phyloP scores from a whole-genome alignment of 2,113 vertebrate genomes.

The Pao palembangensis region DNA sequence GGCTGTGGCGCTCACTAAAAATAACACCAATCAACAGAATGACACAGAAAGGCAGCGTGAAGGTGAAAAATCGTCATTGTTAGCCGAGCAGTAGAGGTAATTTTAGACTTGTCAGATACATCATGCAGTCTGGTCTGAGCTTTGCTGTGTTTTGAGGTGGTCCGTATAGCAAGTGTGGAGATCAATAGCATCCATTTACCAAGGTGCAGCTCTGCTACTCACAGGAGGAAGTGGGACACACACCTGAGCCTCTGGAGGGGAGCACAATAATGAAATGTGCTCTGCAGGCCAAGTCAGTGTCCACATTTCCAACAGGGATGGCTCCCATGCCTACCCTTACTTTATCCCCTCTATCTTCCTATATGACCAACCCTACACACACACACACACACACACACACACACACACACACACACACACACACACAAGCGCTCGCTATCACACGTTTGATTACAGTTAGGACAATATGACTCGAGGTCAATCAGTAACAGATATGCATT shows the following conservation, averaged over 20 bases:
- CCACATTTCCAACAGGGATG: conserved; percentile 54
- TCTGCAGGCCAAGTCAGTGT: conserved; percentile 44
- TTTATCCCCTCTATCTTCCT: conserved; percentile 3
- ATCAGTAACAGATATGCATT: conserved; percentile 48
- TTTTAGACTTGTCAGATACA: conserved; percentile 45
- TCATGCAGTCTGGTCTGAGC: conserved; percentile 52
- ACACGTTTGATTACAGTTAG: conserved; percentile 35
- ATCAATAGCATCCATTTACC: conserved; percentile 74
- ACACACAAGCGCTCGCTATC: background rate
- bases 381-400: background rate
- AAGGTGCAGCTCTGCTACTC: conserved; percentile 57
- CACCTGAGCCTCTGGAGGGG: conserved; percentile 56
- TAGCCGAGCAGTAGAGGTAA: conserved; percentile 54
- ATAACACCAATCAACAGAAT: conserved; percentile 17
- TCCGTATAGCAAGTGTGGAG: conserved; percentile 69
- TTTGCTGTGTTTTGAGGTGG: conserved; percentile 52
- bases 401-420: background rate
- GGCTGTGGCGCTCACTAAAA: conserved; percentile 46
- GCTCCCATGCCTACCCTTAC: conserved; percentile 35
- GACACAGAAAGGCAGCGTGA: conserved; percentile 18
- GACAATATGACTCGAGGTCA: conserved; percentile 44
- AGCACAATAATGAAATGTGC: conserved; percentile 72
- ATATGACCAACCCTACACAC: too few relatives aligned
- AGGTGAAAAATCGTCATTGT: conserved; percentile 44
- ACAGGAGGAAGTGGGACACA: conserved; percentile 53